A percentile compares a stretch with the other conserved stretches of the same genome.
These are phyloP conservation scores for Girardinus metallicus DNA, from an alignment of 2,797 vertebrate species.

Conservation along the genomic window DNA sequence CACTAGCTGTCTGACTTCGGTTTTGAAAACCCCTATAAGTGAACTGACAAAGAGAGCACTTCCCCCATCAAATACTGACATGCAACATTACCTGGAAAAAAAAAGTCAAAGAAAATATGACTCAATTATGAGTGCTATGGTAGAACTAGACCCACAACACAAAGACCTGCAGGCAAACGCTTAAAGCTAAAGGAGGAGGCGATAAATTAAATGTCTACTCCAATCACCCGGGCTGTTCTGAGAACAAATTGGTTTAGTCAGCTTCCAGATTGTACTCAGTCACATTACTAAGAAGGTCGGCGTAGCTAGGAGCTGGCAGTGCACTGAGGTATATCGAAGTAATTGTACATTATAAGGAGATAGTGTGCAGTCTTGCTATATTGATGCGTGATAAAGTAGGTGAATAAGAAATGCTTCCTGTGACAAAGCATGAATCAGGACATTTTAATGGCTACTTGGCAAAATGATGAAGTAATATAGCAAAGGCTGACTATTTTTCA, in stretches of 20 bases:
- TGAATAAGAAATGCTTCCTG: constrained; percentile 41
- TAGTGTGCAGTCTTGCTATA: constrained; percentile 8
- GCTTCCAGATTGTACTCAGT: constrained; percentile 39
- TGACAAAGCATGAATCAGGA: constrained; percentile 47
- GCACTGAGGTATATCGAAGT: constrained; percentile 26
- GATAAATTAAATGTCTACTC: constrained; percentile 34
- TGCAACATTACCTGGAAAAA: background rate
- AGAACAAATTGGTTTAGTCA: constrained; percentile 40
- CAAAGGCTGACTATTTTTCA: constrained; percentile 19
- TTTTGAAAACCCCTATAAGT: background rate
- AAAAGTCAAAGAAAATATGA: background rate
- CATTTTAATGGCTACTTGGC: constrained; percentile 8
- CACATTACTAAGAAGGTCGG: constrained; percentile 46
- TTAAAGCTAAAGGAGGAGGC: constrained; percentile 17
- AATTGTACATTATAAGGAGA: constrained; percentile 23
- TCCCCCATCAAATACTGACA: constrained; percentile 9
- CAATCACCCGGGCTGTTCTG: constrained; percentile 25
- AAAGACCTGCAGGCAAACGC: constrained; percentile 15
- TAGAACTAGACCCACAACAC: background rate
- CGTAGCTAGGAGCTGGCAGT: constrained; percentile 19
- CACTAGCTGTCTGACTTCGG: no score
- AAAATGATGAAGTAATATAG: constrained; percentile 9
- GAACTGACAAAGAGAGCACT: constrained; percentile 19
- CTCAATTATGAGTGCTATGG: background rate
- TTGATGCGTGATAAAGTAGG: constrained; percentile 33